Conservation (phyloP, 2,113 vertebrate genomes). For the Callipepla squamata region DNA sequence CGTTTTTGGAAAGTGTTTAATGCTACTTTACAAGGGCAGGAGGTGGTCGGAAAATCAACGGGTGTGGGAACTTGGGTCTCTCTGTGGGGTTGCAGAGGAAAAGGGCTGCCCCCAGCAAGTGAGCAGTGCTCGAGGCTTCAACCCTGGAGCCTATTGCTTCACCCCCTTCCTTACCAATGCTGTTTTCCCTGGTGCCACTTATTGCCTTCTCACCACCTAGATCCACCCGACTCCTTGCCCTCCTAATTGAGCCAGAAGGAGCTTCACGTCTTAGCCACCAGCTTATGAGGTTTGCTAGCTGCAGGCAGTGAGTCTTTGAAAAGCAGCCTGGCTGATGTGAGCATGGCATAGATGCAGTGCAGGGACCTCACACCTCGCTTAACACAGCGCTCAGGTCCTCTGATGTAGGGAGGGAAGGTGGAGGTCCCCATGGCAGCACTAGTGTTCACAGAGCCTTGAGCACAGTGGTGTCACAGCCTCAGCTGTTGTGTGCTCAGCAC, state of each 20-base stretch:
- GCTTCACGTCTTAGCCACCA: neutral
- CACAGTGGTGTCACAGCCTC: neutral
- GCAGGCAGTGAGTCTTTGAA: neutral
- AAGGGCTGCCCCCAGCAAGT: neutral
- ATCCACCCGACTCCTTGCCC: neutral
- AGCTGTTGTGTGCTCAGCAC: neutral
- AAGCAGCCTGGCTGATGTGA: neutral
- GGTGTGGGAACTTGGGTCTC: neutral
- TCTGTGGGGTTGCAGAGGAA: neutral
- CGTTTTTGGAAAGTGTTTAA: conserved; percentile 24
- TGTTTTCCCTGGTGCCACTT: neutral
- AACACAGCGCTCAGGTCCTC: accelerated
- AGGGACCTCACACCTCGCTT: neutral
- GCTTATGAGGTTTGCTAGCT: neutral
- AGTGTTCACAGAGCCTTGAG: neutral
- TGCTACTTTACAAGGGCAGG: conserved; percentile 15
- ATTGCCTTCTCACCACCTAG: neutral
- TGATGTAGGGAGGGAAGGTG: neutral
- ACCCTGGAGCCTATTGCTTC: neutral
- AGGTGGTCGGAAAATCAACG: neutral
- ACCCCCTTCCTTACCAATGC: neutral
- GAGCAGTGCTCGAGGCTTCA: neutral
- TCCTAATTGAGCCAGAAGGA: neutral
- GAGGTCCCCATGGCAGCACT: neutral
- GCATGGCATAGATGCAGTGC: neutral